Conservation (phyloP, 2,888 invertebrate species). For the Limnephilus rhombicus region DNA sequence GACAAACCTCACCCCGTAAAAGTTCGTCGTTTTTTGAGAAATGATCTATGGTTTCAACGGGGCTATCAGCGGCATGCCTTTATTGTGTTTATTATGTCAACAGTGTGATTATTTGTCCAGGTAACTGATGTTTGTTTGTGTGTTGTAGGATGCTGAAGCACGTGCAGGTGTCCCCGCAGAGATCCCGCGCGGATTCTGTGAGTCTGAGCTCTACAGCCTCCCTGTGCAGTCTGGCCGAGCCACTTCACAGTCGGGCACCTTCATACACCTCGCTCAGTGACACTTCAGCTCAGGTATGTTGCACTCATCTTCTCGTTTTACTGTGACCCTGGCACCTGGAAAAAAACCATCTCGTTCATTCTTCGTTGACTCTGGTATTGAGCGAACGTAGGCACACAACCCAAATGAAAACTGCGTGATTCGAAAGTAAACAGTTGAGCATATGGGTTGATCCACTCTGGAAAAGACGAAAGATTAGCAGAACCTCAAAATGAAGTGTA, state of each 20-base stretch:
- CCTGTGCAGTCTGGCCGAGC: conserved; percentile 84
- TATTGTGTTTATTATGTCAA: neutral
- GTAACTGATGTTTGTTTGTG: neutral
- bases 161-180: conserved; percentile 92
- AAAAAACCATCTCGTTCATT: no score
- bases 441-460: neutral
- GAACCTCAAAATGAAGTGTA: neutral
- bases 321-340: no score
- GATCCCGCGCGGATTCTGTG: conserved; percentile 90
- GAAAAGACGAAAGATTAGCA: neutral
- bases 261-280: conserved; percentile 82
- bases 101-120: neutral
- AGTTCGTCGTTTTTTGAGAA: neutral
- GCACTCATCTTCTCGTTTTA: neutral
- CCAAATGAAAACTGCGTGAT: neutral
- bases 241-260: conserved; percentile 83
- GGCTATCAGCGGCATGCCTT: neutral
- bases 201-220: conserved; percentile 88
- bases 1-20: no score
- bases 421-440: neutral
- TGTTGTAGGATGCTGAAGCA: conserved; percentile 88
- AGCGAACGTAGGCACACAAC: neutral
- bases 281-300: conserved; percentile 75
- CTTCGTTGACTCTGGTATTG: neutral
- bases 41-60: neutral